phyloP scores from a whole-genome alignment of 2,797 vertebrate genomes.

The Gila robusta region DNA sequence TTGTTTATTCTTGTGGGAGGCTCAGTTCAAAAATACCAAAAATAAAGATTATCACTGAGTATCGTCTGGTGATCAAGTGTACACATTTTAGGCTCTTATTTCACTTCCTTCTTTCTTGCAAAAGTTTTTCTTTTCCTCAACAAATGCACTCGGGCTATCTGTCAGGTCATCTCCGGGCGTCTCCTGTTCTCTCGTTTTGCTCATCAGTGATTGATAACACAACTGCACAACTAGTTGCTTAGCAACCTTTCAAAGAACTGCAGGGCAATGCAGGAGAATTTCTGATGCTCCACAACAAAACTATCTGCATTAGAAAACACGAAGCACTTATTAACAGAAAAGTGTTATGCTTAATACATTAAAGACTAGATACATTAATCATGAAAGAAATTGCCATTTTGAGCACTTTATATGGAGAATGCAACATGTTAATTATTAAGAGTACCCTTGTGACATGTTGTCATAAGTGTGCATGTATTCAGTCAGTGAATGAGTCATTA shows the following conservation, averaged over 20 bases:
- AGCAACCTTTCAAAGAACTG: conserved; percentile 67
- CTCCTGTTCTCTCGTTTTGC: conserved; percentile 47
- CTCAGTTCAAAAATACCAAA: background rate
- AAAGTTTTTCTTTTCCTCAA: background rate
- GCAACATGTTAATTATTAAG: background rate
- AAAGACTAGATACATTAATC: background rate
- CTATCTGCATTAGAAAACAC: conserved; percentile 33
- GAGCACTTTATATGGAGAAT: background rate
- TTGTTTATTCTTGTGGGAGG: background rate
- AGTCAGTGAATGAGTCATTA: background rate
- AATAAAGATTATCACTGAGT: background rate
- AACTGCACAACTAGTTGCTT: conserved; percentile 67
- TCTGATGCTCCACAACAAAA: conserved; percentile 43
- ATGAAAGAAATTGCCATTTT: background rate
- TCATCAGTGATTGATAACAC: conserved; percentile 60
- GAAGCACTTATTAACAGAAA: background rate
- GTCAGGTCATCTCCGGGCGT: conserved; percentile 55
- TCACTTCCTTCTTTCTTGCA: background rate
- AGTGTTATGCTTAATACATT: background rate
- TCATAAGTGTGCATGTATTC: conserved; percentile 23
- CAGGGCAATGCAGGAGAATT: conserved; percentile 58
- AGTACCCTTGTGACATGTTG: background rate
- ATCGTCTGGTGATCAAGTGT: background rate
- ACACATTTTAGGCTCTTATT: background rate
- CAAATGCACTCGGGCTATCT: conserved; percentile 26